Conservation (phyloP, 2,888 invertebrate genomes). For the Celastrina argiolus region DNA sequence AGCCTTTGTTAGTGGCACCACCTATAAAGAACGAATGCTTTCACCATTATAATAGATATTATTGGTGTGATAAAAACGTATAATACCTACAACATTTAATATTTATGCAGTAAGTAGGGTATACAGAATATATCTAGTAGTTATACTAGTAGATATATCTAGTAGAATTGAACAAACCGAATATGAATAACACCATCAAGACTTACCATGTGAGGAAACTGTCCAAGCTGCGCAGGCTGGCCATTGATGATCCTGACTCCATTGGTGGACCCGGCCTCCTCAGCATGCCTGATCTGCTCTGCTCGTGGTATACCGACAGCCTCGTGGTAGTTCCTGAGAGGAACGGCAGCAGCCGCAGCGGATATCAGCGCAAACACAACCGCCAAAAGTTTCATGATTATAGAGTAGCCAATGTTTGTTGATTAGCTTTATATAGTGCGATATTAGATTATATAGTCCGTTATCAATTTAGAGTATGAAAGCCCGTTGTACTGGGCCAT, state of each 20-base stretch:
- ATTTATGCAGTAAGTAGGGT: too few relatives aligned
- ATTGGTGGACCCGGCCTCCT: neutral
- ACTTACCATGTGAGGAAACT: neutral
- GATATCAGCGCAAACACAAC: neutral
- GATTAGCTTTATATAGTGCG: neutral
- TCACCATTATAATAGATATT: too few relatives aligned
- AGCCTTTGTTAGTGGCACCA: too few relatives aligned
- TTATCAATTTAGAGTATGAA: neutral
- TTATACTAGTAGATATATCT: too few relatives aligned
- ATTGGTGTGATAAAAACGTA: too few relatives aligned
- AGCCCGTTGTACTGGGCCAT: too few relatives aligned
- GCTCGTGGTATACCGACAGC: constrained; percentile 3
- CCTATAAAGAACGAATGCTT: too few relatives aligned
- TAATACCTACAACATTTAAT: too few relatives aligned
- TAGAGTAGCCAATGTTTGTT: neutral
- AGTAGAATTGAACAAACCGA: too few relatives aligned
- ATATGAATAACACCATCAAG: too few relatives aligned
- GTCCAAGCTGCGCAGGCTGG: neutral
- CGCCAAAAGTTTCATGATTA: neutral
- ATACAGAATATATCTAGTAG: too few relatives aligned
- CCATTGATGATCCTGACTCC: constrained; percentile 10
- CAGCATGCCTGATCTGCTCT: constrained; percentile 9
- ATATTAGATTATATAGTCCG: too few relatives aligned
- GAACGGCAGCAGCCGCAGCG: neutral
- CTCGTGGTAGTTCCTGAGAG: constrained; percentile 9